Evolutionary conservation across 2,888 invertebrate genomes (phyloP), one percentile per base, ranked within the genome.

Genomic region (Meganola albula): DNA sequence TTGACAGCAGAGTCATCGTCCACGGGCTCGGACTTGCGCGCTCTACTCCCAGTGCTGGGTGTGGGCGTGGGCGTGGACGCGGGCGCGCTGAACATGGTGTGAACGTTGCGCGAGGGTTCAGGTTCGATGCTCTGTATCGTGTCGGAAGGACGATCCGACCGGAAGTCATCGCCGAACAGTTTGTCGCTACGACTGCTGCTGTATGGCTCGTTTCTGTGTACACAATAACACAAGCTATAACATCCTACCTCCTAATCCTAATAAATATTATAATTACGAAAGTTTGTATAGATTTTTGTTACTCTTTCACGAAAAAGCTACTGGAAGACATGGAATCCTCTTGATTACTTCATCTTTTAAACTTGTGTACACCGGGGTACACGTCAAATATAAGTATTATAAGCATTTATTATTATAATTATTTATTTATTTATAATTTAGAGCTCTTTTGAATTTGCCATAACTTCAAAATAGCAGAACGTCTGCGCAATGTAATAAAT

Each of bases 1-100:
- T 95, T 96, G 73, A 95, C 95, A 11, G 97, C 96, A 39, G 93
- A 91, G 54, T 93, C 93, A 25, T 92, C 89, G 4, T 85, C 82
- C 32, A 41, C 65, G 7, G 52, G 20, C 20, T 20, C 20, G 8
- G 31, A 11, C 61, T 62, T 1, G 43, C 16, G 16, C 58, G 39
- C 16, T 61, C 53, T 13, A 45, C 25, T 43, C 53, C 35, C 26
- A 35, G 29, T 26, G 23, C 29, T 31, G 16, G 30, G 29, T 39
- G 12, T 38, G 39, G 27, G 20, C 43, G 14, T 24, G 44, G 37
- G 13, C 30, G 34, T 30, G 27, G 35, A 39, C 14, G 40, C 45
- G 28, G 35, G 40, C 21, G 10, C n/a, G 12, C 55, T 37, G 65
- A 76, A 74, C 83, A 82, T 80, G 53, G 63, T 53, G 63, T 74